Percentiles rank a stretch among this genome's conserved stretches.
These are phyloP conservation scores for Pristionchus japonicus DNA, from an alignment of 2,888 invertebrate genomes.

Conservation along the genomic window DNA sequence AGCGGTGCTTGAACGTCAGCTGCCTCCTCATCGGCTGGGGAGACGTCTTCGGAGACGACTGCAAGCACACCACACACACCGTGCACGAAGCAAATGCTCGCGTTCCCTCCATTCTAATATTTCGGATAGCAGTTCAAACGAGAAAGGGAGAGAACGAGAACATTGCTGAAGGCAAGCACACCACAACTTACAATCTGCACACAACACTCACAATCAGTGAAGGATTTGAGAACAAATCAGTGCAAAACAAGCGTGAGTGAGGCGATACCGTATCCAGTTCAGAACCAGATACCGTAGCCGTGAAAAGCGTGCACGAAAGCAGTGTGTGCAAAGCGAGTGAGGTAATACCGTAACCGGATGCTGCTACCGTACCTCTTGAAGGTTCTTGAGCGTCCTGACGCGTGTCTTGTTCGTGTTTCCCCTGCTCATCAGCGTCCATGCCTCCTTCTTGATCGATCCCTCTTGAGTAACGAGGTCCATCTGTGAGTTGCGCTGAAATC, in stretches of 20 bases:
- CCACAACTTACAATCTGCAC: neutral
- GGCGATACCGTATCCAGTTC: neutral
- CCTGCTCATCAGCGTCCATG: slow-evolving; percentile 43
- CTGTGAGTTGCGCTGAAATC: neutral
- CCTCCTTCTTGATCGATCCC: slow-evolving; percentile 45
- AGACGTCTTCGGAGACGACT: slow-evolving; percentile 5
- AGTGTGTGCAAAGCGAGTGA: neutral
- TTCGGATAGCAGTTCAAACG: no score
- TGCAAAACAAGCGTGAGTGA: neutral
- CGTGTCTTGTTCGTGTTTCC: slow-evolving; percentile 46
- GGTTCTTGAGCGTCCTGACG: slow-evolving; percentile 25
- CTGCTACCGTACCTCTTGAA: slow-evolving; percentile 33
- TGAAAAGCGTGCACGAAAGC: neutral
- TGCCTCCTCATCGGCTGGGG: slow-evolving; percentile 1
- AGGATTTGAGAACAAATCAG: neutral
- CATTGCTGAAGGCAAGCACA: neutral
- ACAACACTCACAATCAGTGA: neutral
- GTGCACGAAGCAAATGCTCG: no score
- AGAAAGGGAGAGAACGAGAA: no score
- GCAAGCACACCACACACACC: slow-evolving; percentile 17
- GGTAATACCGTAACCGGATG: neutral
- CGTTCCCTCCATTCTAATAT: no score
- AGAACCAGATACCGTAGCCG: no score
- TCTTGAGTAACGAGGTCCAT: slow-evolving; percentile 42
- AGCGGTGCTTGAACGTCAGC: neutral